Evolutionary conservation across 2,888 invertebrate species (phyloP).

Genomic region (Bembecia ichneumoniformis): DNA sequence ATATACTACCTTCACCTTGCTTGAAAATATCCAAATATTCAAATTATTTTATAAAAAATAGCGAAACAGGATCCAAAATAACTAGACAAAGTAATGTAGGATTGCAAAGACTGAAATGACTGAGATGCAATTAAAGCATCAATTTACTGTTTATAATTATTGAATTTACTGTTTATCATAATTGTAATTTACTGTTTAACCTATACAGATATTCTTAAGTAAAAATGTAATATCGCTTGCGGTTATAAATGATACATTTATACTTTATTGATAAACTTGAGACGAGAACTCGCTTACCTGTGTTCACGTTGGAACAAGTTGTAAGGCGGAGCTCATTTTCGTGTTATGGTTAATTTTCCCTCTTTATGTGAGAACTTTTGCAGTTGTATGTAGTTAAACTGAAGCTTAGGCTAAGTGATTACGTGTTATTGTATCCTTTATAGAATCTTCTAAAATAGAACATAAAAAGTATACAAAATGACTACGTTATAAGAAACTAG

Average conservation of each 20-base stretch:
- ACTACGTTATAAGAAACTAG: too few species aligned
- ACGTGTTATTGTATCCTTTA: constrained; percentile 3
- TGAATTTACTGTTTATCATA: too few species aligned
- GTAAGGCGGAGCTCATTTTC: constrained; percentile 30
- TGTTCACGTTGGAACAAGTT: constrained; percentile 22
- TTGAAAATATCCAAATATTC: too few species aligned
- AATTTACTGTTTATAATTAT: too few species aligned
- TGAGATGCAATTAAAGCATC: too few species aligned
- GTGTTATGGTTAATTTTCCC: constrained; percentile 41
- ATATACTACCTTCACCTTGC: too few species aligned
- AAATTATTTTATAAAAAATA: too few species aligned
- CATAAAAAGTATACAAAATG: too few species aligned
- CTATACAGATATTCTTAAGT: not conserved
- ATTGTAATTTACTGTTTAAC: not conserved
- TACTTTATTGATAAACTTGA: constrained; percentile 32
- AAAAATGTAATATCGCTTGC: constrained; percentile 4
- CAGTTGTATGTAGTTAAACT: constrained; percentile 20
- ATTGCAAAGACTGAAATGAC: too few species aligned
- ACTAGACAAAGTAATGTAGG: too few species aligned
- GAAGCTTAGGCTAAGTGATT: constrained; percentile 12
- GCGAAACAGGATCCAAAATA: too few species aligned
- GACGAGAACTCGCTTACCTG: not conserved
- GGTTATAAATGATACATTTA: constrained; percentile 18
- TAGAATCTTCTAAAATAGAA: not conserved
- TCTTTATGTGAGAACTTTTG: constrained; percentile 39